Evolutionary conservation across 2,888 invertebrate genomes (phyloP).

Genomic region (Callosobruchus maculatus): DNA sequence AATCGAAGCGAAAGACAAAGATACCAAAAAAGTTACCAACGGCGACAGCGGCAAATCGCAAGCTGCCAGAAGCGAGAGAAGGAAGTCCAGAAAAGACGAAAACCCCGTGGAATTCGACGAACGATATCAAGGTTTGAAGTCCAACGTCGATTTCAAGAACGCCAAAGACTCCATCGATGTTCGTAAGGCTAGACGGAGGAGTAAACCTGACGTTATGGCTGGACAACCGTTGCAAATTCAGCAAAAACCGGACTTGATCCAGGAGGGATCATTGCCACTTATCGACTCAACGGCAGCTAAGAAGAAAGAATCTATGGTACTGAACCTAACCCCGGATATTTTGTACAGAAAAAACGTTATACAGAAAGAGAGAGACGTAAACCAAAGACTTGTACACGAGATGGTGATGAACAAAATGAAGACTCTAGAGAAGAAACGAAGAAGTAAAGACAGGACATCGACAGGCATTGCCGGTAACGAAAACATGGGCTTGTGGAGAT

Average conservation of each 20-base stretch:
- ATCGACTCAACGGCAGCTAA: constrained; percentile 30
- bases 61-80: constrained; percentile 20
- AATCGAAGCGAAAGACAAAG: constrained; percentile 3
- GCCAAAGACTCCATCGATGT: constrained; percentile 66
- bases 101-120: constrained; percentile 53
- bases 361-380: constrained; percentile 74
- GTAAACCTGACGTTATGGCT: constrained; percentile 36
- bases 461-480: constrained; percentile 24
- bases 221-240: constrained; percentile 8
- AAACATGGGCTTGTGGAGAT: constrained; percentile 38
- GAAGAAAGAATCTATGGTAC: constrained; percentile 9
- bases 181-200: constrained; percentile 55
- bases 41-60: constrained; percentile 16
- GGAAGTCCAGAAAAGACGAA: constrained; percentile 12
- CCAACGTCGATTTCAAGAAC: constrained; percentile 67
- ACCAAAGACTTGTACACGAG: constrained; percentile 79
- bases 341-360: constrained; percentile 61
- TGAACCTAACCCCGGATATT: constrained; percentile 33
- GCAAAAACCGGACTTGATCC: constrained; percentile 42
- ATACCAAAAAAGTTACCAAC: background rate
- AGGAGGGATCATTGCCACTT: constrained; percentile 32
- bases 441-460: constrained; percentile 51
- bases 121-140: constrained; percentile 64
- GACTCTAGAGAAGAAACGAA: constrained; percentile 56
- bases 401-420: constrained; percentile 77